Conservation (phyloP, 2,113 vertebrate species). For the Ariopsis seemanni region DNA sequence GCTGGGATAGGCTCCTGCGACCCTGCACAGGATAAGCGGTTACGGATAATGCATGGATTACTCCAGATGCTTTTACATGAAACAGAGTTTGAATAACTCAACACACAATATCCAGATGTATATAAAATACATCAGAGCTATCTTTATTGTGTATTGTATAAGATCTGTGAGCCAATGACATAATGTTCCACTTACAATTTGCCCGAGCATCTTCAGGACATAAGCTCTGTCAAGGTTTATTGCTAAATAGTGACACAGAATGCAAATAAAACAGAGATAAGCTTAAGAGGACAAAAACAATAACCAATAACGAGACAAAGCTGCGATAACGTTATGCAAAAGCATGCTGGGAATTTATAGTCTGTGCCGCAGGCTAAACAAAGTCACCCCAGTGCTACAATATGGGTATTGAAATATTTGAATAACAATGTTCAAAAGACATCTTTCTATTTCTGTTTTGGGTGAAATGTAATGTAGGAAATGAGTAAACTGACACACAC, state of each 20-base stretch:
- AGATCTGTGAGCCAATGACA: neutral
- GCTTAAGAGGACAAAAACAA: neutral
- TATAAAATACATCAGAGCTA: neutral
- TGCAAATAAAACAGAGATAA: neutral
- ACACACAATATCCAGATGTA: neutral
- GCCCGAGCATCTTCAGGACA: neutral
- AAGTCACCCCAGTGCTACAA: neutral
- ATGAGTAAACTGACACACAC: neutral
- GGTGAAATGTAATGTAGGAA: neutral
- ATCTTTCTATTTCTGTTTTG: neutral
- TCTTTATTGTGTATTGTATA: neutral
- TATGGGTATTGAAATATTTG: neutral
- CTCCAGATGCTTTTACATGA: neutral
- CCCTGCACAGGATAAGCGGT: too few relatives aligned
- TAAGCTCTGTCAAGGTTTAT: neutral
- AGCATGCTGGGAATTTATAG: neutral
- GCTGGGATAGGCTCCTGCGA: too few relatives aligned
- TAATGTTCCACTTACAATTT: neutral
- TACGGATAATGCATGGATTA: too few relatives aligned
- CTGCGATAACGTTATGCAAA: neutral
- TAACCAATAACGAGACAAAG: neutral
- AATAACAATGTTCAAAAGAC: neutral
- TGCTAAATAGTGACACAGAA: neutral
- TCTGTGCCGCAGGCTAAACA: conserved; percentile 8
- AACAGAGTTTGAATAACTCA: neutral